Base-by-base conservation (phyloP, 2,797 vertebrate genomes). In the Galaxias olidus region DNA sequence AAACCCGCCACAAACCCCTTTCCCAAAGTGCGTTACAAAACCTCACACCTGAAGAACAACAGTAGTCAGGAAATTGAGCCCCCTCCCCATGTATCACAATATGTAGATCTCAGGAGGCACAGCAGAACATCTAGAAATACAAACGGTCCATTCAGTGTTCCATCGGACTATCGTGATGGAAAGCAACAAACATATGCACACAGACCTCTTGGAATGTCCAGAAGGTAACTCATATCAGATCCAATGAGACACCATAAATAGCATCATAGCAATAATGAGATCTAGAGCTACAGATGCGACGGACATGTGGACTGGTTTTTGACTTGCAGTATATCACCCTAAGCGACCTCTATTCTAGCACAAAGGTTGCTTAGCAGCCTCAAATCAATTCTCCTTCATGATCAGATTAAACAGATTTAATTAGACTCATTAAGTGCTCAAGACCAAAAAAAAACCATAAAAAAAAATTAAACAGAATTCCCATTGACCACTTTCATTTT, bases 41-140 rank as follows among this genome's bases (percentile, higher is more conserved):
- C 70, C 43, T 65, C 46, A 74, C 68, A 68, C 71, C 59, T 67
- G 67, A 85, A 65, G 72, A 72, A 75, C 77, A 72, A 80, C 30
- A 30, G 30, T 58, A 43, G 40, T 17, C 40, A 18, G 17, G 10
- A 1, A 57, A 8, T 43, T 10, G 9, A 58, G 4, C 1, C 42
- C n/a, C 10, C 67, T 66, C 51, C n/a, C 13, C 12, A 61, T 64
- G 54, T 20, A 20, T 11, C 51, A 71, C 61, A 52, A 44, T 10
- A 40, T 15, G 55, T 40, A 71, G 63, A 73, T 67, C 42, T 73
- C 61, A 69, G 53, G 19, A 80, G 79, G 81, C 81, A 81, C 81
- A 74, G 70, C 57, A 79, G 77, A 73, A 56, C 66, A 45, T 57
- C 75, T 78, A 76, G 19, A 53, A 19, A 53, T 19, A 52, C 50